These are phyloP conservation scores for Champsocephalus gunnari DNA, from an alignment of 2,797 vertebrate genomes.

Conservation along the genomic window DNA sequence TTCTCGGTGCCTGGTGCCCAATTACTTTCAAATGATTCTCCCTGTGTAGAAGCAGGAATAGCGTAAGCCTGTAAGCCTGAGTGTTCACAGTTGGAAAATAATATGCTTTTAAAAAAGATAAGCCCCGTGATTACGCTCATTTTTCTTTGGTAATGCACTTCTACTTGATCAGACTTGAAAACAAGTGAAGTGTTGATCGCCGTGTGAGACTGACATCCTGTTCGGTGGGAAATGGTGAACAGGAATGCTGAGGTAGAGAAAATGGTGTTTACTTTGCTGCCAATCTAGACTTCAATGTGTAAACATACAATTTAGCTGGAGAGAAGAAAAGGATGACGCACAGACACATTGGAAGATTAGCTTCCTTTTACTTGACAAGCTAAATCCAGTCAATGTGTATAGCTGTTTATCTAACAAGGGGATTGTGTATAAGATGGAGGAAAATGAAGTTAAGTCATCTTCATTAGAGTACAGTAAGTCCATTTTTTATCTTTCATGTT, in stretches of 20 bases:
- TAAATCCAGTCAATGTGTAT: neutral
- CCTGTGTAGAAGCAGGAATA: constrained; percentile 31
- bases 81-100: neutral
- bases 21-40: constrained; percentile 59
- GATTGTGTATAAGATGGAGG: neutral
- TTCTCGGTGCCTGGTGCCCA: constrained; percentile 45
- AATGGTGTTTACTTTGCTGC: constrained; percentile 37
- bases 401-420: neutral
- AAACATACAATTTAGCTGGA: constrained; percentile 3
- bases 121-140: constrained; percentile 10
- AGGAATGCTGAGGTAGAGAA: constrained; percentile 19
- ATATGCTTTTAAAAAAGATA: neutral
- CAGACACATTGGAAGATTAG: neutral
- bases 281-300: neutral
- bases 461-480: neutral
- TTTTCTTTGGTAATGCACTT: constrained; percentile 37
- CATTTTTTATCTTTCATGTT: constrained; percentile 1
- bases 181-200: constrained; percentile 17
- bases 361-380: constrained; percentile 18
- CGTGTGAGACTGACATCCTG: constrained; percentile 1
- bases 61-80: neutral
- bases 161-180: constrained; percentile 19
- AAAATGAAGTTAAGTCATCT: neutral
- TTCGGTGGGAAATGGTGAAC: constrained; percentile 11
- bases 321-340: neutral